Conservation (phyloP, 2,797 vertebrate species). For the Characodon lateralis region DNA sequence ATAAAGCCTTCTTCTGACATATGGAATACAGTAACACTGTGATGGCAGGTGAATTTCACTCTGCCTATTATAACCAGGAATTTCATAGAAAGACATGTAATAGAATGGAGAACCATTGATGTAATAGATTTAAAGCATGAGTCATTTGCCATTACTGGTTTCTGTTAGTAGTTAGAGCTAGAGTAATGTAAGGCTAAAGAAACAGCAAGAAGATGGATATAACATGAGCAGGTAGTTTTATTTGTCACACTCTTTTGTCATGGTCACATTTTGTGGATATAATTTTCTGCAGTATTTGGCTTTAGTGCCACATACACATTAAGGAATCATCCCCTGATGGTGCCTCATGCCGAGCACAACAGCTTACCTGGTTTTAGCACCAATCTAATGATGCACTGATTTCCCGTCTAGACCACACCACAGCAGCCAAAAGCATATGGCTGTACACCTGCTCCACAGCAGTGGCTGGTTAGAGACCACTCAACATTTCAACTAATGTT, state of each 20-base stretch:
- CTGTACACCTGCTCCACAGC: slow-evolving; percentile 81
- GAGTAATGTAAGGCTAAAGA: slow-evolving; percentile 36
- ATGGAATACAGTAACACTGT: slow-evolving; percentile 69
- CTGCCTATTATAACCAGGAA: slow-evolving; percentile 67
- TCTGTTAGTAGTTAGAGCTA: slow-evolving; percentile 47
- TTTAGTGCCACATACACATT: slow-evolving; percentile 7
- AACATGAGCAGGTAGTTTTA: slow-evolving; percentile 1
- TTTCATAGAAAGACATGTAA: slow-evolving; percentile 65
- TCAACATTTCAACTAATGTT: slow-evolving; percentile 75
- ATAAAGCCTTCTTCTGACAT: slow-evolving; percentile 71
- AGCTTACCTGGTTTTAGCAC: slow-evolving; percentile 50
- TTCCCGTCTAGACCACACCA: slow-evolving; percentile 42
- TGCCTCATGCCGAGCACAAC: slow-evolving; percentile 25
- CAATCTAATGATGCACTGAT: slow-evolving; percentile 40
- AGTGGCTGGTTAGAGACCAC: slow-evolving; percentile 88
- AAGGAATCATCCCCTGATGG: slow-evolving; percentile 18
- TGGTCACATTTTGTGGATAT: not conserved
- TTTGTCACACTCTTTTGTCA: slow-evolving; percentile 10
- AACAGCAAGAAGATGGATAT: slow-evolving; percentile 16
- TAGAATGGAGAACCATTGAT: slow-evolving; percentile 63
- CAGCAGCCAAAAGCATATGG: slow-evolving; percentile 57
- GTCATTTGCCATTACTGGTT: slow-evolving; percentile 60
- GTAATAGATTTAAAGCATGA: slow-evolving; percentile 67
- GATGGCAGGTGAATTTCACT: slow-evolving; percentile 72
- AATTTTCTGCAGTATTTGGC: slow-evolving; percentile 20